phyloP scores from a whole-genome alignment of 1,140 invertebrate species.

The Trichonephila inaurata region DNA sequence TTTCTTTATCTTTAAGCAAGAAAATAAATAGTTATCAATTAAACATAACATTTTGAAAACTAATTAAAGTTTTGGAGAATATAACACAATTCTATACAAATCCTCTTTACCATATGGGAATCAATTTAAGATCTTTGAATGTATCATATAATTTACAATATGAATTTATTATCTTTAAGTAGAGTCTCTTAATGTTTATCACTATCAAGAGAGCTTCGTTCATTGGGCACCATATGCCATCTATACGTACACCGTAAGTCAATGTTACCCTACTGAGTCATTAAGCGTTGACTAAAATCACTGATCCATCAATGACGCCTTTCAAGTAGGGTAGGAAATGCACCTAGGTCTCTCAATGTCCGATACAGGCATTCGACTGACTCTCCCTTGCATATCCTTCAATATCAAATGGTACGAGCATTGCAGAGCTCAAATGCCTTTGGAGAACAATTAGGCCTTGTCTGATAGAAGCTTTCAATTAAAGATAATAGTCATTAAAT shows the following conservation, averaged over 20 bases:
- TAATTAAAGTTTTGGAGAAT: too few species aligned
- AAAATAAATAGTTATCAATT: too few species aligned
- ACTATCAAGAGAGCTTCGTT: not conserved
- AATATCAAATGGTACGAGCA: not conserved
- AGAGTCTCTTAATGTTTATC: not conserved
- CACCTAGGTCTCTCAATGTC: not conserved
- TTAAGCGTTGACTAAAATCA: not conserved
- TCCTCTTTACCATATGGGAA: too few species aligned
- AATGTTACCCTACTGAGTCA: constrained; percentile 2
- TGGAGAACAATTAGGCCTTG: not conserved
- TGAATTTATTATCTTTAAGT: not conserved
- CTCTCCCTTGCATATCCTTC: not conserved
- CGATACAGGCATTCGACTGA: not conserved
- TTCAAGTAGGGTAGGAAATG: too few species aligned
- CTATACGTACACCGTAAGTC: not conserved
- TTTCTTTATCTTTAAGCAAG: too few species aligned
- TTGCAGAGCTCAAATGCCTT: not conserved
- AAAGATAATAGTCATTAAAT: too few species aligned
- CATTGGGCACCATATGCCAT: not conserved
- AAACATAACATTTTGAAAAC: too few species aligned
- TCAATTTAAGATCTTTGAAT: too few species aligned
- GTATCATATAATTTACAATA: too few species aligned
- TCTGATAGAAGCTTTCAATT: too few species aligned
- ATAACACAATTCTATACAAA: too few species aligned
- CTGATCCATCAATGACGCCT: constrained; percentile 7